Conservation (phyloP, 2,797 vertebrate species). For the Sus cebifrons region DNA sequence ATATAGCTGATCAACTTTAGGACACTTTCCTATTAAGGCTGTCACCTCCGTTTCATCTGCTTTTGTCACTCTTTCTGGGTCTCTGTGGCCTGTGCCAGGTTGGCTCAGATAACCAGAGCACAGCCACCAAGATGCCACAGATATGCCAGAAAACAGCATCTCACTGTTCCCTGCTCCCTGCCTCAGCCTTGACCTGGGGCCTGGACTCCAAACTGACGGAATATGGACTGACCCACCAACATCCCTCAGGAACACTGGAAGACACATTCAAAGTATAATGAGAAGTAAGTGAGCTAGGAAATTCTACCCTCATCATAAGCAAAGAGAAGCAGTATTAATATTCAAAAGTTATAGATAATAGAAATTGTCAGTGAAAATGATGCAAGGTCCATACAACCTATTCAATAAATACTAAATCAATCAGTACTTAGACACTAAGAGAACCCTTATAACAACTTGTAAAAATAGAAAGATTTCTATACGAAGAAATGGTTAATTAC, state of each 20-base stretch:
- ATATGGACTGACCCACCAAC: neutral
- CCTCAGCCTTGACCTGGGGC: neutral
- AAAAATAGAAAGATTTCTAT: constrained; percentile 27
- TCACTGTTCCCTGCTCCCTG: neutral
- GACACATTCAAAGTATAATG: constrained; percentile 1
- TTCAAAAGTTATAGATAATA: neutral
- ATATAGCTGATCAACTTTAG: neutral
- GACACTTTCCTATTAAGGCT: neutral
- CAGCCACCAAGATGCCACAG: neutral
- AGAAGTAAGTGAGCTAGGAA: constrained; percentile 22
- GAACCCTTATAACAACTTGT: neutral
- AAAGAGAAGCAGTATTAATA: constrained; percentile 50
- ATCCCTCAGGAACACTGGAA: constrained; percentile 16
- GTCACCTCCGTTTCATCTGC: neutral
- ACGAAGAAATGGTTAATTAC: constrained; percentile 33
- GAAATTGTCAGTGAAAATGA: constrained; percentile 38
- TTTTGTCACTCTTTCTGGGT: neutral
- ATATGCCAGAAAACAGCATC: neutral
- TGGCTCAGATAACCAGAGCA: neutral
- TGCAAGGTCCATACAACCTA: neutral
- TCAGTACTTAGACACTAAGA: constrained; percentile 40
- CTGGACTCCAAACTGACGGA: neutral
- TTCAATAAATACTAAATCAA: neutral
- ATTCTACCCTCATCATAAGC: constrained; percentile 25
- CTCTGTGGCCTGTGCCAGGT: neutral